Conservation (phyloP, 92 coral and sea anemone genomes). For the Muricea muricata region DNA sequence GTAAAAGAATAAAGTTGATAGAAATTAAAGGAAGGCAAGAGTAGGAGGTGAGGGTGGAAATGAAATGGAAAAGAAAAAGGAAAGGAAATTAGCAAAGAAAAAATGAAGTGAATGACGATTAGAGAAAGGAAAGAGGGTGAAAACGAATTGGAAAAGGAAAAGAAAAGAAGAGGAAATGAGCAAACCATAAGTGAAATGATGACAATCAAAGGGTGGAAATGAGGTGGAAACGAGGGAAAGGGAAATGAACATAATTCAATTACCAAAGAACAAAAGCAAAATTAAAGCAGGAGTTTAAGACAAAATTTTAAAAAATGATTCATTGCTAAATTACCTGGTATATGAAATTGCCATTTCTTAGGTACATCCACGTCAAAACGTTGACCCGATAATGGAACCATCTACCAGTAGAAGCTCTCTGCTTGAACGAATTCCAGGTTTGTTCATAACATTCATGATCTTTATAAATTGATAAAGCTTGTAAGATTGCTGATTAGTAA, state of each 20-base stretch:
- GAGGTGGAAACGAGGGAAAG: no score
- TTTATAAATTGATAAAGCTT: background rate
- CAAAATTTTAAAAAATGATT: background rate
- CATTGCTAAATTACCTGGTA: background rate
- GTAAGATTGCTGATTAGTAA: background rate
- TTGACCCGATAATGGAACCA: background rate
- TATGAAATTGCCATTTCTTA: background rate
- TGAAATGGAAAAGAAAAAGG: background rate
- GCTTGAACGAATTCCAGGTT: slow-evolving; percentile 35
- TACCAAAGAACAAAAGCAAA: no score
- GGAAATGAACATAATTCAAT: no score
- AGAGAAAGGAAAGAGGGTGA: no score
- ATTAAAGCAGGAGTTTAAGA: no score
- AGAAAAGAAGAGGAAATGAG: no score
- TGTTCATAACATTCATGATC: background rate
- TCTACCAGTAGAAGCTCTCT: slow-evolving; percentile 21
- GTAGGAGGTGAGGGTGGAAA: background rate
- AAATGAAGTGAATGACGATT: no score
- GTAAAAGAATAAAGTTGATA: background rate
- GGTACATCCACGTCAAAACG: background rate
- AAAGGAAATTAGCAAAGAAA: no score
- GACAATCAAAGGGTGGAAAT: no score
- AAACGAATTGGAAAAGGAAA: no score
- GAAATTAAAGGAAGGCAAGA: background rate
- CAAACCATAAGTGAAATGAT: no score